These are phyloP conservation scores for Dolichoris vasculosae DNA, from an alignment of 1,140 invertebrate species.

Conservation along the genomic window DNA sequence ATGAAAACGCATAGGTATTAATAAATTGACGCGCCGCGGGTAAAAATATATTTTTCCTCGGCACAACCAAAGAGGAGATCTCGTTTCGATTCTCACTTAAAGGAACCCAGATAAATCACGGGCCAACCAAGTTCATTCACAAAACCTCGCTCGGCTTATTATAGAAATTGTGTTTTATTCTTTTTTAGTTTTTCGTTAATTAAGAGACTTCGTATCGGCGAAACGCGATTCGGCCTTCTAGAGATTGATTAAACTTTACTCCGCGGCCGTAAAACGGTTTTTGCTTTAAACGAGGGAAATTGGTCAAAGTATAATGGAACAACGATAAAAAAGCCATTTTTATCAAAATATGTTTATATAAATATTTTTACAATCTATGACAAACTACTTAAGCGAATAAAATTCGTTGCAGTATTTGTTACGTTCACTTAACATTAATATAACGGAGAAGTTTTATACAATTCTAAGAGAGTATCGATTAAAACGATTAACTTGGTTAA, in stretches of 20 bases:
- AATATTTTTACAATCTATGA: neutral
- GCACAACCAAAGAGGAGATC: neutral
- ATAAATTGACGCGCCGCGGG: constrained; percentile 21
- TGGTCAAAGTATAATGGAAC: neutral
- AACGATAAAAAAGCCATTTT: neutral
- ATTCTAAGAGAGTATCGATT: neutral
- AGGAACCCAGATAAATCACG: neutral
- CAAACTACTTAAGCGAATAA: neutral
- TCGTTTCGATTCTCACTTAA: neutral
- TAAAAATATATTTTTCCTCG: constrained; percentile 20
- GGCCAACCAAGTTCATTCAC: neutral
- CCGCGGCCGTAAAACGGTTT: too few relatives aligned
- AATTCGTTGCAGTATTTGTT: neutral
- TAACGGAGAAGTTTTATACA: constrained; percentile 9
- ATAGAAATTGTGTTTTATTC: neutral
- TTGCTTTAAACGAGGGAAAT: neutral
- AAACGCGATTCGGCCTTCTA: neutral
- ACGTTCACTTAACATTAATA: neutral
- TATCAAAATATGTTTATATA: constrained; percentile 12
- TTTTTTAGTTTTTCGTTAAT: neutral
- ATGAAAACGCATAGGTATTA: constrained; percentile 28
- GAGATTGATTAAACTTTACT: neutral
- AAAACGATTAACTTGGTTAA: neutral
- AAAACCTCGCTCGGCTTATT: neutral
- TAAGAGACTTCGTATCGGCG: neutral